Base-by-base conservation (phyloP, 2,113 vertebrate genomes). In the Phycodurus eques region DNA sequence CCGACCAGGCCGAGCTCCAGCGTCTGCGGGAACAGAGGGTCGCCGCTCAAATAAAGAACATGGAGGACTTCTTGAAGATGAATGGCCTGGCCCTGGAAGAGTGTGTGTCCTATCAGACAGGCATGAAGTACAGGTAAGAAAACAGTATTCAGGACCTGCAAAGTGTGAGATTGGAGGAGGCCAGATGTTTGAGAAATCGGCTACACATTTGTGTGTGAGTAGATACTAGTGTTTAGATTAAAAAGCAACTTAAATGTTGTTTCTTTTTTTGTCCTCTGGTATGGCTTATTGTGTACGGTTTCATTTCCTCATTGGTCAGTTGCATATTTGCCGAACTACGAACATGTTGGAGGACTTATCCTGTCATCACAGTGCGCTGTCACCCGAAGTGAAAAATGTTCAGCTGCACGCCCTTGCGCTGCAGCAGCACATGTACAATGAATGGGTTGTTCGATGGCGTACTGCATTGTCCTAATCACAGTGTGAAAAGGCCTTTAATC, bases 61-160 rank as follows among this genome's bases (percentile, higher is more conserved):
- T 96, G 95, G 97, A 99, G 88, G 95, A 97, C 88, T 98, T 99
- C 89, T 94, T 99, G 80, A 95, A 92, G 89, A 98, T 95, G 96
- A 96, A 98, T 42, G 93, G 97, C 80, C 93, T 99, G 61, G 95
- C 95, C 14, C 85, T 98, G 92, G 96, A 97, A 53, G 89, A 95
- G 82, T 92, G 96, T 76, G 96, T 97, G 11, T 96, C 97, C 62
- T 92, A 85, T 82, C 77, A 91, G 90, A 98, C 97, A 0, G 96
- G 97, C 91, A 99, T 99, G 97, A 96, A 92, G 84, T 98, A 98
- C 94, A 96, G 97, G 97, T 99, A 96, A 98, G 96, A 88, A 71
- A 70, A 69, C 46, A 75, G 76, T 33, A 22, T 44, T 73, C 60
- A 76, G 70, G 71, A 75, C 57, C 63, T 59, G 80, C 76, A 75